Conservation (phyloP, 1,140 invertebrate species). For the Acromyrmex echinatior region DNA sequence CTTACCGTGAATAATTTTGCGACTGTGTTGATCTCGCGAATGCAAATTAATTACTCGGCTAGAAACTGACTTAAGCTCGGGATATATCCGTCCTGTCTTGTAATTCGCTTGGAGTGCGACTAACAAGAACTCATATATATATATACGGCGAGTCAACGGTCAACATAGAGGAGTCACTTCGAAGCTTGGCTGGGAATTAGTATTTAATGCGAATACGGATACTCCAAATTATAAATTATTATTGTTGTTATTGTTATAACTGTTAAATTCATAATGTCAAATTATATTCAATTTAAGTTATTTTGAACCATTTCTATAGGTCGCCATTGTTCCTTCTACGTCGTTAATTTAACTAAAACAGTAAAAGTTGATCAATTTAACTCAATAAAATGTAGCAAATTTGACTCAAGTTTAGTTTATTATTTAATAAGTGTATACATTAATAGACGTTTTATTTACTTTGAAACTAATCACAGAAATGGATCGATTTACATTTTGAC, state of each 20-base stretch:
- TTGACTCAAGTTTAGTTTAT: too few relatives aligned
- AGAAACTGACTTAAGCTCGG: not conserved
- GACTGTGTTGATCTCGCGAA: slow-evolving; percentile 28
- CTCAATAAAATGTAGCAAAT: too few relatives aligned
- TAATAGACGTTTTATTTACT: too few relatives aligned
- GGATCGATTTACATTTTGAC: too few relatives aligned
- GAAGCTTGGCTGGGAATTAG: not conserved
- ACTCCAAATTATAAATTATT: not conserved
- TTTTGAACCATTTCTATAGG: too few relatives aligned
- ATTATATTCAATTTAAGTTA: too few relatives aligned
- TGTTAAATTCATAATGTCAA: not conserved
- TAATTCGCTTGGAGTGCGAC: not conserved
- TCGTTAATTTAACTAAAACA: too few relatives aligned
- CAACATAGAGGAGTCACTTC: not conserved
- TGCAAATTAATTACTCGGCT: slow-evolving; percentile 59
- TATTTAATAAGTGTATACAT: too few relatives aligned
- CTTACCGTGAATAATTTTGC: slow-evolving; percentile 43
- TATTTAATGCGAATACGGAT: not conserved
- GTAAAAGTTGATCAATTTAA: too few relatives aligned
- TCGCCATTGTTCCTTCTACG: too few relatives aligned
- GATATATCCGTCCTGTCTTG: slow-evolving; percentile 6
- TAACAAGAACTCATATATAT: not conserved
- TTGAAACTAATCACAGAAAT: too few relatives aligned
- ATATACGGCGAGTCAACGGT: not conserved
- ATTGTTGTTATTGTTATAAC: not conserved